Percentiles rank a stretch among this genome's conserved stretches.
Conservation (phyloP, 2,888 invertebrate genomes). For the Opisthograptis luteolata region DNA sequence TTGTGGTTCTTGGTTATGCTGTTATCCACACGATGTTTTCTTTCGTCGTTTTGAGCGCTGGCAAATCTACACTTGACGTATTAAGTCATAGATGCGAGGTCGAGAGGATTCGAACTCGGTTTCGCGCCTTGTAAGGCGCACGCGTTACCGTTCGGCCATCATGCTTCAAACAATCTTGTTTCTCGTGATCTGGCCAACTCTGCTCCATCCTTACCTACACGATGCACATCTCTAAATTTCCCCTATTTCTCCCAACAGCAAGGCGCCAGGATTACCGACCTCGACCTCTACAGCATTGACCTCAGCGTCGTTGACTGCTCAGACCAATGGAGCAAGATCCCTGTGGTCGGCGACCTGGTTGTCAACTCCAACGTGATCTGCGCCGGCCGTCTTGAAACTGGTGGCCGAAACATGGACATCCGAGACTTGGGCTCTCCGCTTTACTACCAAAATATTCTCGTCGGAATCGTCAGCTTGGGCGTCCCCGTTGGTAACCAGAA, state of each 20-base stretch:
- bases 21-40: too few relatives aligned
- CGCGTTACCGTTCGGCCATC: too few relatives aligned
- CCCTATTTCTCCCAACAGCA: conserved; percentile 12
- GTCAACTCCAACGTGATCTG: conserved; percentile 5
- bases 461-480: not conserved
- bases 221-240: too few relatives aligned
- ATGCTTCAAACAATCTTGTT: too few relatives aligned
- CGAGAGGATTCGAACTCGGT: too few relatives aligned
- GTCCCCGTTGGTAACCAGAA: conserved; percentile 11
- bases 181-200: too few relatives aligned
- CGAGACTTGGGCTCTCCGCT: conserved; percentile 18
- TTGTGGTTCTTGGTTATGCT: too few relatives aligned
- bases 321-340: conserved; percentile 3
- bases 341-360: not conserved
- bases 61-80: too few relatives aligned
- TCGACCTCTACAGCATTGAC: conserved; percentile 13
- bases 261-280: conserved; percentile 13
- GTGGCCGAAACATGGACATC: conserved; percentile 22
- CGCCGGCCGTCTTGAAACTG: conserved; percentile 5
- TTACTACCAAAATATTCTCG: conserved; percentile 5
- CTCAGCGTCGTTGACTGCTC: conserved; percentile 8
- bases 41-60: too few relatives aligned
- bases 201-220: too few relatives aligned
- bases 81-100: too few relatives aligned
- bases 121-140: too few relatives aligned